These are phyloP conservation scores for Mastomys natalensis DNA, from an alignment of 2,113 vertebrate species.

Conservation along the genomic window DNA sequence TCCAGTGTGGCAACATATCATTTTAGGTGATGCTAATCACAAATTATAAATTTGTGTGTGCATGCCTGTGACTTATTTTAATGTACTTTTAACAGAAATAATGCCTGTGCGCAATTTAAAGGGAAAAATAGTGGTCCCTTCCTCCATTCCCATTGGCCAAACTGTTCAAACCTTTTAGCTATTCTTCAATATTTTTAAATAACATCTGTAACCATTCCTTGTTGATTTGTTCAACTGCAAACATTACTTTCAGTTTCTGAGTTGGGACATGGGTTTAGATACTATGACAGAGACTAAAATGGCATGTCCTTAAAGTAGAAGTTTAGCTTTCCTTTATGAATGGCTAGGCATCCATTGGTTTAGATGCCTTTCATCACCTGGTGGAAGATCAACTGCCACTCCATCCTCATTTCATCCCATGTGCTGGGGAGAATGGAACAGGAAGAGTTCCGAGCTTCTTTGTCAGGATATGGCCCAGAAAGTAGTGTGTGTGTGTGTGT, in stretches of 20 bases:
- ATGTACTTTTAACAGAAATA: slow-evolving; percentile 54
- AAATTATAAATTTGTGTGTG: slow-evolving; percentile 11
- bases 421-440: background rate
- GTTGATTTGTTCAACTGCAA: background rate
- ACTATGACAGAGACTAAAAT: background rate
- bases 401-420: background rate
- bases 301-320: background rate
- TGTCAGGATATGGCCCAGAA: background rate
- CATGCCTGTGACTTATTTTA: background rate
- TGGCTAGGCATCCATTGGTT: background rate
- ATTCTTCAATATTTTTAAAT: slow-evolving; percentile 51
- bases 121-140: background rate
- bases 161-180: slow-evolving; percentile 22
- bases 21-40: slow-evolving; percentile 16
- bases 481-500: background rate
- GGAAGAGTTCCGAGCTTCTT: background rate
- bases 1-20: background rate
- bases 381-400: background rate
- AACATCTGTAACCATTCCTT: background rate
- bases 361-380: background rate
- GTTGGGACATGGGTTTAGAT: background rate
- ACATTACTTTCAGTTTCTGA: background rate
- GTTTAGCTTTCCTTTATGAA: slow-evolving; percentile 10
- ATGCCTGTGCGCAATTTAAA: background rate
- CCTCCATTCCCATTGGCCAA: background rate